Evolutionary conservation across 2,888 invertebrate species (phyloP).

Genomic region (Drosophila falleni): DNA sequence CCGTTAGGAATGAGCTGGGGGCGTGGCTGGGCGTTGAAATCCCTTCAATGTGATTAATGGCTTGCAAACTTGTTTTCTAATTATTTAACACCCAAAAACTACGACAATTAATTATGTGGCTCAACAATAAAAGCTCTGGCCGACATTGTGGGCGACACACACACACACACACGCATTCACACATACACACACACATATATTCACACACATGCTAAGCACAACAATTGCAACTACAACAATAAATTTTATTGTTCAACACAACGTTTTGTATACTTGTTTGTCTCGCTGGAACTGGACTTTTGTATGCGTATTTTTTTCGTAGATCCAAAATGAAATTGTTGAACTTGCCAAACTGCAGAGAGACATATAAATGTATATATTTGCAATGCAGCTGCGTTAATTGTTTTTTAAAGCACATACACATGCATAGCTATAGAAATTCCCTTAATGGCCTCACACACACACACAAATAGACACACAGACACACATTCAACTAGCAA

Average conservation of each 20-base stretch:
- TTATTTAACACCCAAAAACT: slow-evolving; percentile 82
- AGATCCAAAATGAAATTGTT: slow-evolving; percentile 72
- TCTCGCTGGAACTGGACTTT: slow-evolving; percentile 45
- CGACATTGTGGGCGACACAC: slow-evolving; percentile 67
- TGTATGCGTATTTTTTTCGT: slow-evolving; percentile 49
- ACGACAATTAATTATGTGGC: slow-evolving; percentile 82
- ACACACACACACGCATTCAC: slow-evolving; percentile 35
- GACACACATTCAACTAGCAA: slow-evolving; percentile 45
- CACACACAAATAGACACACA: not conserved
- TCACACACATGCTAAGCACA: slow-evolving; percentile 51
- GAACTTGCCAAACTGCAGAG: slow-evolving; percentile 38
- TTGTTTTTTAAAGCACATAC: slow-evolving; percentile 65
- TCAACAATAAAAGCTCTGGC: slow-evolving; percentile 75
- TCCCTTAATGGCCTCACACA: slow-evolving; percentile 31
- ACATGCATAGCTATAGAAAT: slow-evolving; percentile 21
- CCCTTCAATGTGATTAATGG: slow-evolving; percentile 76
- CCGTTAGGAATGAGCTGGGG: not conserved
- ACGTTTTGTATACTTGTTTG: slow-evolving; percentile 24
- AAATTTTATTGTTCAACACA: slow-evolving; percentile 72
- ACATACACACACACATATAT: slow-evolving; percentile 41
- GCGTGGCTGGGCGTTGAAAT: slow-evolving; percentile 10
- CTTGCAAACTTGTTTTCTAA: slow-evolving; percentile 80
- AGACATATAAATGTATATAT: slow-evolving; percentile 21
- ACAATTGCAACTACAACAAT: slow-evolving; percentile 75
- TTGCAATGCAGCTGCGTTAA: slow-evolving; percentile 65